phyloP scores from a whole-genome alignment of 23 tunicate genomes.

The Styela clava region DNA sequence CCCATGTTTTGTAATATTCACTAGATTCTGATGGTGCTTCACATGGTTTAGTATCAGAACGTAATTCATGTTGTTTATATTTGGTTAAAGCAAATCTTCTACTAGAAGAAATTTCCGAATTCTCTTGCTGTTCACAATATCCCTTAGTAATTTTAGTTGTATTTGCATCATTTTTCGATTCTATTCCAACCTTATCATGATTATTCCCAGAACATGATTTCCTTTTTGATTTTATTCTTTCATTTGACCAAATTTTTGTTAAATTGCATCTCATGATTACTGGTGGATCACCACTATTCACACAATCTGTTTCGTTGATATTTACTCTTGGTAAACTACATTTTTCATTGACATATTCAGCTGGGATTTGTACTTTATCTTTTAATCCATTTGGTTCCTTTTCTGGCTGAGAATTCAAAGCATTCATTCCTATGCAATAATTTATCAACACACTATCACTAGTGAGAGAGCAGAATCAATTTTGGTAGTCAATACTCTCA shows the following conservation, averaged over 20 bases:
- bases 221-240: neutral
- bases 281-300: neutral
- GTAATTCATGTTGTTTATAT: neutral
- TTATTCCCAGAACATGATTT: neutral
- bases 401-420: no score
- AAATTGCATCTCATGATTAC: neutral
- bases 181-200: neutral
- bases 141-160: neutral
- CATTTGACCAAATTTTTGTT: neutral
- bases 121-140: neutral
- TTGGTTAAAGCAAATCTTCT: no score
- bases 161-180: no score
- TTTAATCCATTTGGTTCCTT: no score
- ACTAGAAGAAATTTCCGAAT: neutral
- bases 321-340: no score
- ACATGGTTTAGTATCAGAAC: neutral
- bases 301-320: neutral
- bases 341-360: no score
- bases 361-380: no score
- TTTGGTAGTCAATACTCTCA: no score
- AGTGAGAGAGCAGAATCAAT: no score
- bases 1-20: neutral
- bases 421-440: no score
- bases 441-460: no score
- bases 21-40: neutral